phyloP scores from a whole-genome alignment of 2,888 invertebrate species.

The Siphlonurus alternatus region DNA sequence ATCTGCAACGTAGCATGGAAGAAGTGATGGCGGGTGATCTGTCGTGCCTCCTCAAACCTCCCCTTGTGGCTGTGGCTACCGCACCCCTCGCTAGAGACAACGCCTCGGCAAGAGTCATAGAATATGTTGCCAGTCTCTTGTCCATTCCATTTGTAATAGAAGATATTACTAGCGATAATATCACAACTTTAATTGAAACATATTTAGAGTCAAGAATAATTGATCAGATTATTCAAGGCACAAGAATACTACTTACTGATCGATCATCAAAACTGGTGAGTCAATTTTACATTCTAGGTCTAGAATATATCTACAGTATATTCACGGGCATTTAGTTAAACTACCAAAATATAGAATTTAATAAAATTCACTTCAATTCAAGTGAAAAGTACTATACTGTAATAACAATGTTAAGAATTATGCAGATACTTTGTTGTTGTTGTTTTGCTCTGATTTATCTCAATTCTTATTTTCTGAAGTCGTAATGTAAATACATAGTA shows the following conservation, averaged over 20 bases:
- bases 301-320: too few species aligned
- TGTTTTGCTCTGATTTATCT: too few species aligned
- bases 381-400: too few species aligned
- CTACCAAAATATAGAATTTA: too few species aligned
- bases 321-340: too few species aligned
- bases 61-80: constrained; percentile 40
- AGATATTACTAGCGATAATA: neutral
- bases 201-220: neutral
- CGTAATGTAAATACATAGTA: too few species aligned
- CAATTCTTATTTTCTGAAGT: too few species aligned
- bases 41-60: constrained; percentile 51
- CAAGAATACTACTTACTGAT: constrained; percentile 9
- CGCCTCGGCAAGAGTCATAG: constrained; percentile 41
- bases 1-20: constrained; percentile 61
- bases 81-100: constrained; percentile 45
- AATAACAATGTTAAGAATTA: too few species aligned
- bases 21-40: constrained; percentile 68
- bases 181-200: neutral
- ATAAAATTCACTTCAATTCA: too few species aligned
- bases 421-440: too few species aligned
- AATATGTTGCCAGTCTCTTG: constrained; percentile 42
- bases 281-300: too few species aligned
- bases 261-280: constrained; percentile 9
- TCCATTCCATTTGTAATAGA: constrained; percentile 40
- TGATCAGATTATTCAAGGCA: neutral